Base-by-base conservation (phyloP, 2,797 vertebrate genomes). In the Heterohyrax brucei region DNA sequence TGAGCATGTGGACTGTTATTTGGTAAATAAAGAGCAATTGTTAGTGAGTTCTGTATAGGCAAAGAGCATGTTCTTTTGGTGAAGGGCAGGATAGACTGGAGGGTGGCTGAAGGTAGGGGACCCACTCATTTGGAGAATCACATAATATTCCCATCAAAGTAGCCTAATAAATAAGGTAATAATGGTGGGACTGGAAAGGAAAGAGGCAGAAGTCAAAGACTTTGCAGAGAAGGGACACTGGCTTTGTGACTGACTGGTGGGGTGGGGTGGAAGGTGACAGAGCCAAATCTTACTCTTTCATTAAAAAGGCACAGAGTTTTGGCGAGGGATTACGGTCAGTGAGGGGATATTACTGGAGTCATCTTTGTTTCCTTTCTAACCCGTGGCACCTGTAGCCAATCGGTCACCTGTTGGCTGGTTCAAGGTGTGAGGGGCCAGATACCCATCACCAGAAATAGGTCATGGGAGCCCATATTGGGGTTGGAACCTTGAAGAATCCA, bases 311-410 rank as follows among this genome's bases (percentile, higher is more conserved):
- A 48, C 21, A 30, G 56, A 79, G 48, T 88, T 30, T 81, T 72
- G 53, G 22, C 44, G 28, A 82, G 64, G 79, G 79, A 16, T 4
- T 62, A 48, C 75, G 53, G 64, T 61, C 46, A 85, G 39, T 61
- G 10, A 78, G 73, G 33, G 53, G 50, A 44, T 81, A 28, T 61
- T 93, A 0, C 6, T 81, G 66, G 88, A 61, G 72, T 93, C 5
- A 1, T 87, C 53, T 88, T 89, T 83, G 59, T 95, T 94, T 96
- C 30, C 46, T 75, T 22, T 85, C 24, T 82, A 61, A 73, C 33
- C 22, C 3, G 1, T 64, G 72, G 22, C 4, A 21, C 21, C 56
- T 66, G 0, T 61, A 68, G 75, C 50, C n/a, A 92, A 28, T 66
- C 48, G 44, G 92, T 89, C 73, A 48, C 7, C 13, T 75, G 28